Evolutionary conservation across 2,113 vertebrate species (phyloP).

Genomic region (Lutjanus erythropterus): DNA sequence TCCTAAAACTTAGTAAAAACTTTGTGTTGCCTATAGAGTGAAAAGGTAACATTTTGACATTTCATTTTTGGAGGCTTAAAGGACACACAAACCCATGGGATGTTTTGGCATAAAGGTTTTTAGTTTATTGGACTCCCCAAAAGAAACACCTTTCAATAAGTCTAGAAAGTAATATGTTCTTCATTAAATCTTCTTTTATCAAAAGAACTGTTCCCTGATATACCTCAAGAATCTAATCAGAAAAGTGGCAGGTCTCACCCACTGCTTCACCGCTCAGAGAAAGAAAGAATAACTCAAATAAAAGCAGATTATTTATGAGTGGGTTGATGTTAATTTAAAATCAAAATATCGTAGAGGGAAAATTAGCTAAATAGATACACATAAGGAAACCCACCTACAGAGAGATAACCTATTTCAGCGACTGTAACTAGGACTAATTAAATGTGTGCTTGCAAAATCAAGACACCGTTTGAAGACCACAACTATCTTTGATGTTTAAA

Average conservation of each 20-base stretch:
- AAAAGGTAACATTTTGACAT: neutral
- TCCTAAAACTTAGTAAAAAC: no score
- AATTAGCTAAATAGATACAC: neutral
- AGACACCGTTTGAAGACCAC: constrained; percentile 33
- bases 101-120: neutral
- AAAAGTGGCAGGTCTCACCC: neutral
- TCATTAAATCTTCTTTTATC: neutral
- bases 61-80: neutral
- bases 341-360: neutral
- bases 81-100: neutral
- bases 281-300: neutral
- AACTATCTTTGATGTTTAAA: constrained; percentile 45
- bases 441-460: constrained; percentile 17
- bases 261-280: neutral
- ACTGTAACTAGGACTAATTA: constrained; percentile 35
- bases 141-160: neutral
- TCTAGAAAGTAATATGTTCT: neutral
- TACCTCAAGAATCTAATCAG: neutral
- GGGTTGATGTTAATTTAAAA: neutral
- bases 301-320: neutral
- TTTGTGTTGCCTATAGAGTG: no score
- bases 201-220: neutral
- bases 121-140: neutral
- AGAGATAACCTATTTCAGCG: constrained; percentile 46
- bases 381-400: constrained; percentile 31